Base-by-base conservation (phyloP, 2,888 invertebrate species). In the Leptinotarsa haldemani region DNA sequence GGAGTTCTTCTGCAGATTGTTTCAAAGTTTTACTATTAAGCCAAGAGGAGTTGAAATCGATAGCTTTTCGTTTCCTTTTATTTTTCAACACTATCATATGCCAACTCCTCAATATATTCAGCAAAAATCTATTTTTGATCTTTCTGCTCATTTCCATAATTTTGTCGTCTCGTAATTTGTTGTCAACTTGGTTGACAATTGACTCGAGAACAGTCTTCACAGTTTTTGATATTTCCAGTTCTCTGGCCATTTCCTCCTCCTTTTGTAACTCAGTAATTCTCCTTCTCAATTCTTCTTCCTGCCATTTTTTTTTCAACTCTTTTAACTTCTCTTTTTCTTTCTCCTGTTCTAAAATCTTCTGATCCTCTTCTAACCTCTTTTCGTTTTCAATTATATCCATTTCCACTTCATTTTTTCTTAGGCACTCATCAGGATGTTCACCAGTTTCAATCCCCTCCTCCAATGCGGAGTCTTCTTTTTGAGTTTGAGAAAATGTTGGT, bases 21-120 rank as follows among this genome's bases (percentile, higher is more conserved):
- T 84, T 79, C 1, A 88, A 74, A 25, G 87, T 86, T 58, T 83
- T 83, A 1, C 85, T 85, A n/a, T 89, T 88, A 18, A 90, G 83
- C 89, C 90, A 91, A 1, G 90, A 84, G 0, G 92, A 91, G 52
- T 90, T 89, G 65, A 88, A 87, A 66, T 90, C 89, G 48, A 92
- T 85, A 0, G 90, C 88, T 74, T 88, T 87, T 9, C 90, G 87
- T 78, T 89, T 90, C 22, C 87, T 82, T 77, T 87, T 88, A 73
- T 88, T 87, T 53, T 84, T 86, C 1, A 83, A 80, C 1, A 86
- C 83, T 46, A 85, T 84, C 22, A 81, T 83, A 30, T 86, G 86
- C 92, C 92, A 92, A 50, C 86, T 84, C 16, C 82, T 81, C 52
- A 88, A 87, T 73, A 88, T 89, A 50, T 86, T 86, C 18, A 83